Percentiles rank a stretch among this genome's conserved stretches.
These are phyloP conservation scores for Hylaeus volcanicus DNA, from an alignment of 1,140 invertebrate species.

Conservation along the genomic window DNA sequence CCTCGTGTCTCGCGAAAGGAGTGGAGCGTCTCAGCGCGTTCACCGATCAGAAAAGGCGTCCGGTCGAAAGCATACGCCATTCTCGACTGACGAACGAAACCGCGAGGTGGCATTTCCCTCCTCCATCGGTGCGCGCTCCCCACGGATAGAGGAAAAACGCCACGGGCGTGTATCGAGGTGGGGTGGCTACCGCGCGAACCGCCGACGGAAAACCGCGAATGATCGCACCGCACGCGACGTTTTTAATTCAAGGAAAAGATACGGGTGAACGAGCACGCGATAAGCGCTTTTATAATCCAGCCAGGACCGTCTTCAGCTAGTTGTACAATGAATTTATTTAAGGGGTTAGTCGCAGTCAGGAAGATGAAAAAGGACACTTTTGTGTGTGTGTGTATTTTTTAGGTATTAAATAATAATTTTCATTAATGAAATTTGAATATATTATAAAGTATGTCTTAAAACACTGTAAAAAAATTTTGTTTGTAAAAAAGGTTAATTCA, in stretches of 20 bases:
- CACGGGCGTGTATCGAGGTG: background rate
- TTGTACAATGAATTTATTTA: too few species aligned
- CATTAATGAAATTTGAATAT: too few species aligned
- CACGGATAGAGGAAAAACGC: conserved; percentile 21
- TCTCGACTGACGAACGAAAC: conserved; percentile 60
- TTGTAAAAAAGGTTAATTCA: too few species aligned
- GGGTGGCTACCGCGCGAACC: background rate
- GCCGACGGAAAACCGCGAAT: conserved; percentile 6
- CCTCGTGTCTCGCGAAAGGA: background rate
- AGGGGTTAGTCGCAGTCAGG: too few species aligned
- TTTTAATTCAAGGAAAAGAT: background rate
- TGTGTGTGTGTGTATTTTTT: too few species aligned
- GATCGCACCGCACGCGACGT: background rate
- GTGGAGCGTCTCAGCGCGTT: background rate
- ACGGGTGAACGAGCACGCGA: background rate
- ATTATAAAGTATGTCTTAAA: too few species aligned
- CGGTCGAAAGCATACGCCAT: conserved; percentile 56
- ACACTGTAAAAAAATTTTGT: too few species aligned
- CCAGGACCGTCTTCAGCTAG: too few species aligned
- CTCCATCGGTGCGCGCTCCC: conserved; percentile 20
- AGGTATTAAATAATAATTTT: too few species aligned
- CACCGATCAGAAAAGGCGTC: conserved; percentile 42
- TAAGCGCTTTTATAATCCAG: too few species aligned
- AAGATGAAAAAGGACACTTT: too few species aligned
- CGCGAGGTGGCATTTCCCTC: conserved; percentile 37